Evolutionary conservation across 2,113 vertebrate species (phyloP).

Genomic region (Silurus meridionalis): DNA sequence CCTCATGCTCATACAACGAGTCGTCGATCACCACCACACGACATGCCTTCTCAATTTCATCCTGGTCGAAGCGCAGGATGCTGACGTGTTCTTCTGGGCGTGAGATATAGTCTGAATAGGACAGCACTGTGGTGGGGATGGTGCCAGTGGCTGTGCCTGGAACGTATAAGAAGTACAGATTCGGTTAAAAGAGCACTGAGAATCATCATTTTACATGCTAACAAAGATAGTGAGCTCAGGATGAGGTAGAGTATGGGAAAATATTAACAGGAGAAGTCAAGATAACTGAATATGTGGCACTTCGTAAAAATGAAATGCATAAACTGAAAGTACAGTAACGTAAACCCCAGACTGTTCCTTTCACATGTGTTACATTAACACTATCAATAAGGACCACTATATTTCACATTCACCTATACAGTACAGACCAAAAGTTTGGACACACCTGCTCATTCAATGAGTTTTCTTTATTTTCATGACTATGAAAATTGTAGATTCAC

Average conservation of each 20-base stretch:
- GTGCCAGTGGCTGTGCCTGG: conserved; percentile 88
- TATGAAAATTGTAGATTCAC: too few species aligned
- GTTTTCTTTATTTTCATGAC: too few species aligned
- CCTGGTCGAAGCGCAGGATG: conserved; percentile 88
- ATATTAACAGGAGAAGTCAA: background rate
- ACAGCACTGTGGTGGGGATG: conserved; percentile 84
- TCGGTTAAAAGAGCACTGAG: background rate
- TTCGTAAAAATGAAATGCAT: background rate
- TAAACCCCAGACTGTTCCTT: too few species aligned
- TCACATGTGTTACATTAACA: too few species aligned
- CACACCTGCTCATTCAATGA: too few species aligned
- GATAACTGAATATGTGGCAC: too few species aligned
- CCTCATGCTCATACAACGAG: conserved; percentile 87
- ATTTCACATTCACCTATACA: too few species aligned
- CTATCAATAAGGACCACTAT: too few species aligned
- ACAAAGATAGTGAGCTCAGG: background rate
- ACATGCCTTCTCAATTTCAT: conserved; percentile 82
- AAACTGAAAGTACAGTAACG: too few species aligned
- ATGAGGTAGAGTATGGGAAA: background rate
- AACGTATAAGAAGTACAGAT: background rate
- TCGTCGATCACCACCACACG: conserved; percentile 89
- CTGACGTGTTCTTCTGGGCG: conserved; percentile 89
- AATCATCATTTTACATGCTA: background rate
- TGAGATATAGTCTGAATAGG: conserved; percentile 96
- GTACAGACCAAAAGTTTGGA: too few species aligned